These are phyloP conservation scores for Crax fasciolata DNA, from an alignment of 2,797 vertebrate species.

Conservation along the genomic window DNA sequence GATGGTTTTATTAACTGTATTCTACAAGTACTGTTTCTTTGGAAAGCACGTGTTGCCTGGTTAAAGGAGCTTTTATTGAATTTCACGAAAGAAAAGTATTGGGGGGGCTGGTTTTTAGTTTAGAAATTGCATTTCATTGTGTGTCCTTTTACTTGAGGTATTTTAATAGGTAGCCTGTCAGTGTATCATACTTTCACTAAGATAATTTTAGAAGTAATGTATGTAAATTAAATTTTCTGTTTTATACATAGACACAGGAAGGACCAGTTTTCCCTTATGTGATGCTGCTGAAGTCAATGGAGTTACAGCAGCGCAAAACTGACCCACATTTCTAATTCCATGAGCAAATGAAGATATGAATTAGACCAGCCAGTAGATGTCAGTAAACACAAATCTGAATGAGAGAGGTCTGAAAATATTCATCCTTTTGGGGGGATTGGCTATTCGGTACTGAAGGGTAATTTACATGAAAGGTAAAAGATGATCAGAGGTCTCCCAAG, in stretches of 20 bases:
- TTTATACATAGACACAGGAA: background rate
- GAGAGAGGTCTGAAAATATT: background rate
- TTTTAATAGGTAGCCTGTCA: background rate
- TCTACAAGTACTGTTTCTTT: background rate
- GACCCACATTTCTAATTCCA: background rate
- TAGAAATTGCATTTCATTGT: background rate
- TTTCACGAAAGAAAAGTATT: background rate
- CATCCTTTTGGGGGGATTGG: background rate
- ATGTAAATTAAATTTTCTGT: background rate
- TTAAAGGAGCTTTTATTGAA: background rate
- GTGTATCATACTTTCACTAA: background rate
- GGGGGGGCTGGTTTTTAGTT: background rate
- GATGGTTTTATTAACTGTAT: background rate
- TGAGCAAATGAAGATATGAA: background rate
- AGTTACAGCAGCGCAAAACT: background rate
- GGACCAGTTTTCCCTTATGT: background rate
- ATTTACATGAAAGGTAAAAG: background rate
- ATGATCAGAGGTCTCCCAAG: background rate
- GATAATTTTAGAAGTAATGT: background rate
- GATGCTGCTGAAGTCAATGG: background rate
- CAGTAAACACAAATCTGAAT: conserved; percentile 67
- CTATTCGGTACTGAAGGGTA: background rate
- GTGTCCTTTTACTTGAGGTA: background rate
- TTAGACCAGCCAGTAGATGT: conserved; percentile 66
- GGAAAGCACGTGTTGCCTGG: background rate